These are phyloP conservation scores for Idaea aversata DNA, from an alignment of 2,888 invertebrate genomes.

Conservation along the genomic window DNA sequence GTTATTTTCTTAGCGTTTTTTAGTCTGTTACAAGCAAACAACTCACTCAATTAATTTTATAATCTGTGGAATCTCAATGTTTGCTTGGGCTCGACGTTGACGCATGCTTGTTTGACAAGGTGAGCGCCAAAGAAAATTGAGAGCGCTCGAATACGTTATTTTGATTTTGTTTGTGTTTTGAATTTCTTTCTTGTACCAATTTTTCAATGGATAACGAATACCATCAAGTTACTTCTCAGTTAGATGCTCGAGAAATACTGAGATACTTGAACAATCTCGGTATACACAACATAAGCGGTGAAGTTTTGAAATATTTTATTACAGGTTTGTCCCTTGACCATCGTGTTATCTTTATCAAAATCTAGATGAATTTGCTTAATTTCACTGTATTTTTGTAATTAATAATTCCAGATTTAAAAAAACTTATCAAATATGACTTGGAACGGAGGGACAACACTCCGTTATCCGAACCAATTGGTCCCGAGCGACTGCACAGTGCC, in stretches of 20 bases:
- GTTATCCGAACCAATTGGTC: constrained; percentile 43
- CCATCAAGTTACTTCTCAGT: constrained; percentile 60
- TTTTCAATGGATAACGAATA: constrained; percentile 50
- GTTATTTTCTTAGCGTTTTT: background rate
- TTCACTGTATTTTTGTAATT: constrained; percentile 19
- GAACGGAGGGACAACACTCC: constrained; percentile 56
- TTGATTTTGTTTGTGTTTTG: background rate
- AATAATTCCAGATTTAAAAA: constrained; percentile 81
- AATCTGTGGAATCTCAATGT: background rate
- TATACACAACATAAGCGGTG: constrained; percentile 86
- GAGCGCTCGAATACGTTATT: background rate
- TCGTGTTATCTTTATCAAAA: background rate
- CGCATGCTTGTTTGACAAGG: no score
- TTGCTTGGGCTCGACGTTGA: background rate
- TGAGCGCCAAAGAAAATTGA: no score
- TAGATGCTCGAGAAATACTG: constrained; percentile 87
- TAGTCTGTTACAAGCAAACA: background rate
- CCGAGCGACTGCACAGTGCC: constrained; percentile 69
- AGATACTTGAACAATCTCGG: constrained; percentile 87
- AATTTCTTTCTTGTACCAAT: background rate
- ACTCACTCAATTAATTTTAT: background rate
- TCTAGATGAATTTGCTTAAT: background rate
- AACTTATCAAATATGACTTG: constrained; percentile 82
- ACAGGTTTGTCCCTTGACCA: constrained; percentile 77
- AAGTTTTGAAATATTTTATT: constrained; percentile 88